Evolutionary conservation across 2,888 invertebrate species (phyloP).

Genomic region (Cheilosia scutellata): DNA sequence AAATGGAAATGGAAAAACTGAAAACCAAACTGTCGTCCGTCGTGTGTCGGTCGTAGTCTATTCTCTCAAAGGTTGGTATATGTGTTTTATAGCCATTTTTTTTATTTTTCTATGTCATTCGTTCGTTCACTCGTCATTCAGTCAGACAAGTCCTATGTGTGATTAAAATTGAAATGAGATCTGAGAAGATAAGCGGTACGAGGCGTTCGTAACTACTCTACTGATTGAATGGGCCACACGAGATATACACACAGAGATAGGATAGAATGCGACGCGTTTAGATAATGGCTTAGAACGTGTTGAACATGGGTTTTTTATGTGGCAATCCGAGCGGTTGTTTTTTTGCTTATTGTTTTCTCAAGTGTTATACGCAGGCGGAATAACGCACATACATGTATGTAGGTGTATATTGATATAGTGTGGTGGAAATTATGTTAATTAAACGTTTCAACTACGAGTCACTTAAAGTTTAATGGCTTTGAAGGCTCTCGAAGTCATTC

Average conservation of each 20-base stretch:
- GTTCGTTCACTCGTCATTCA: constrained; percentile 16
- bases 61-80: constrained; percentile 50
- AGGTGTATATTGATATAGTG: neutral
- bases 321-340: constrained; percentile 52
- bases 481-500: neutral
- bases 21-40: constrained; percentile 43
- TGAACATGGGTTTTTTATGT: constrained; percentile 62
- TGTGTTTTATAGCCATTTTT: constrained; percentile 4
- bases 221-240: constrained; percentile 51
- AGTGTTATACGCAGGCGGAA: constrained; percentile 18
- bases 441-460: neutral
- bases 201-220: constrained; percentile 42
- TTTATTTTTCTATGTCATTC: constrained; percentile 14
- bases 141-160: constrained; percentile 30
- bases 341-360: constrained; percentile 39
- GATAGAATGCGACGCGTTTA: constrained; percentile 55
- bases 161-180: constrained; percentile 73
- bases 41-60: constrained; percentile 36
- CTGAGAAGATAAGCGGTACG: constrained; percentile 52
- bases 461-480: neutral
- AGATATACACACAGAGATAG: constrained; percentile 28
- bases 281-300: constrained; percentile 63
- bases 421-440: constrained; percentile 8
- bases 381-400: neutral
- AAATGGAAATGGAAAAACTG: constrained; percentile 5